Base-by-base conservation (phyloP, 1,140 invertebrate genomes). In the Cotesia glomerata region DNA sequence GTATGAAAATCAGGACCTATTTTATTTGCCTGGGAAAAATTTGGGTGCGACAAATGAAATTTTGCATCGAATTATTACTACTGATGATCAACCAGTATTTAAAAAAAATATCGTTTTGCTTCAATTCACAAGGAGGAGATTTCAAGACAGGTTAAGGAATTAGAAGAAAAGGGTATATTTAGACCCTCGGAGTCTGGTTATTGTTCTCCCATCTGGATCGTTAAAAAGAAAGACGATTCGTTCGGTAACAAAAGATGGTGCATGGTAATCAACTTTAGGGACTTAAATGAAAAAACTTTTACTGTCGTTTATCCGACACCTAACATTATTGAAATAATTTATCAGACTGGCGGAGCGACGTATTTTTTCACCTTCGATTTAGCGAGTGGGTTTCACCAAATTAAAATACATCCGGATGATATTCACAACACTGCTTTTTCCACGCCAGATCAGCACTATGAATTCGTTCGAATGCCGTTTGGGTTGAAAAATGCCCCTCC, bases 121-220 rank as follows among this genome's bases (percentile, higher is more conserved):
- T 73, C 80, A 62, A 54, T 76, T 5, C 80, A 82, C 36, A 80
- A 81, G 73, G 66, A 77, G 36, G 82, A 85, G 76, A 75, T 85
- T 8, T 62, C 80, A 4, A 76, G 67, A n/a, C 82, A 85, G 80
- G 78, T 80, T 14, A 56, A 69, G 0, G 77, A 77, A 67, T 78
- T 81, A 75, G 58, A 80, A 35, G 52, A 74, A 13, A 18, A 74
- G 13, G 75, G 76, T 9, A 79, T 85, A 3, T 78, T 83, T n/a
- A 69, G 79, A n/a, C 82, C 76, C 8, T 81, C 79, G 0, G 74
- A 72, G 7, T 80, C 80, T 63, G 76, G 84, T 16, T 89, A 84
- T 83, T 76, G 79, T 8, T 81, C 79, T 11, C 84, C 85, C 14
- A 66, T 87, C 74, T 77, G 75, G 76, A 66, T 79, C 14, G 74